Evolutionary conservation across 1,140 invertebrate genomes (phyloP), one percentile per base, ranked within the genome.

Genomic region (Drosophila quadrilineata): DNA sequence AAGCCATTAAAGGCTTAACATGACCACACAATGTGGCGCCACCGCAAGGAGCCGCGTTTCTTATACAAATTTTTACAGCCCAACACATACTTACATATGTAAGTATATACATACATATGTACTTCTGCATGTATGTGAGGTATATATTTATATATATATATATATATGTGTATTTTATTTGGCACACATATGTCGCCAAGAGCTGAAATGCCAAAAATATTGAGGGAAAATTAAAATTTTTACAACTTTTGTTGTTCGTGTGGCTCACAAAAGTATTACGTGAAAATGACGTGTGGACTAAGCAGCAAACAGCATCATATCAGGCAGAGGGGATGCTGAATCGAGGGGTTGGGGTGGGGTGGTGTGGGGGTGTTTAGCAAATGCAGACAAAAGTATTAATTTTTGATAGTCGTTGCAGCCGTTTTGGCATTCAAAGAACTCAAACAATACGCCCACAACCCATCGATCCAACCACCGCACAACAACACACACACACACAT

Each of bases 161-260:
- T 54, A 4, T 56, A 12, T 24, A n/a, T 59, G 56, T 70, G 36
- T 17, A 28, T 72, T 82, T 82, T 82, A 82, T 76, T 62, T 69
- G 49, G 31, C 49, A 33, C 49, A 65, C 76, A 82, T 69, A 71
- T 82, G 76, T 53, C 77, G 76, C 77, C 46, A 63, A 12, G 10
- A 57, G 28, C 41, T 35, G 45, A 58, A 79, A 80, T 68, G 72
- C 41, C 72, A 60, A 84, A 84, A 72, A 77, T 77, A 72, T 84
- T 76, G 77, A 58, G 46, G 63, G 68, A 75, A 82, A 84, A 82
- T 82, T 84, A 82, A 80, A 82, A 82, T 82, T 66, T 82, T 80
- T 80, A 76, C 76, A 84, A 80, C 76, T 82, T 84, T 84, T 68
- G 68, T 82, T 82, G 53, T 76, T 65, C 70, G 72, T 56, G 58